A percentile compares a stretch with the other conserved stretches of the same genome.
Evolutionary conservation across 2,888 invertebrate species (phyloP).

Genomic region (Reticulitermes lucifugus): DNA sequence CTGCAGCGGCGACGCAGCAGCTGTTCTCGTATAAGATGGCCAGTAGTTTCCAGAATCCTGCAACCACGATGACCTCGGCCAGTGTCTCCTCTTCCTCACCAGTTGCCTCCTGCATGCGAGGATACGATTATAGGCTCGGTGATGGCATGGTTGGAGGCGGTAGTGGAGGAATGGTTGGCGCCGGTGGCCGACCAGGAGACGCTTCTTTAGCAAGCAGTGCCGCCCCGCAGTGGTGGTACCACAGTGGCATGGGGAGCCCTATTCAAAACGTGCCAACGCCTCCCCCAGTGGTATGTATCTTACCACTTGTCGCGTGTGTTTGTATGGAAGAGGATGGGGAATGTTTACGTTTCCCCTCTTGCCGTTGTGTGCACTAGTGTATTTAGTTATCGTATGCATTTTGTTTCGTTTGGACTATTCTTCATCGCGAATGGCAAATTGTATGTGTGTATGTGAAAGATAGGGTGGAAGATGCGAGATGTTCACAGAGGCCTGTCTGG

Average conservation of each 20-base stretch:
- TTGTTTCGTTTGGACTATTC: neutral
- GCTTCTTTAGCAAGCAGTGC: conserved; percentile 40
- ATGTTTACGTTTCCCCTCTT: conserved; percentile 40
- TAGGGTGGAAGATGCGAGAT: neutral
- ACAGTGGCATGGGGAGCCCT: conserved; percentile 51
- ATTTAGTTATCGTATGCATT: conserved; percentile 37
- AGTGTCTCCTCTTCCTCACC: conserved; percentile 72
- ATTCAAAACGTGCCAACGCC: conserved; percentile 52
- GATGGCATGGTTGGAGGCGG: conserved; percentile 47
- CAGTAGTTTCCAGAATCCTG: conserved; percentile 81
- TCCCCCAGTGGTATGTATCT: conserved; percentile 52
- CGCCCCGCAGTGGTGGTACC: conserved; percentile 54
- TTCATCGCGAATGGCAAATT: neutral
- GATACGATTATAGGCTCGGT: conserved; percentile 47
- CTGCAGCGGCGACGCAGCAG: conserved; percentile 75
- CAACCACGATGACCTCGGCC: conserved; percentile 75
- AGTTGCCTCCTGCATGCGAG: conserved; percentile 56
- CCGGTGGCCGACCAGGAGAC: conserved; percentile 40
- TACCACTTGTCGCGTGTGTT: conserved; percentile 29
- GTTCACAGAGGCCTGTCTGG: neutral
- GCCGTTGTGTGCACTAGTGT: conserved; percentile 27
- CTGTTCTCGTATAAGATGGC: conserved; percentile 89
- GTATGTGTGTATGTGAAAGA: neutral
- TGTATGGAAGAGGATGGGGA: neutral
- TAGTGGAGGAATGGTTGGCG: conserved; percentile 35